Base-by-base conservation (phyloP, 1,140 invertebrate species). In the Calliphora vicina region DNA sequence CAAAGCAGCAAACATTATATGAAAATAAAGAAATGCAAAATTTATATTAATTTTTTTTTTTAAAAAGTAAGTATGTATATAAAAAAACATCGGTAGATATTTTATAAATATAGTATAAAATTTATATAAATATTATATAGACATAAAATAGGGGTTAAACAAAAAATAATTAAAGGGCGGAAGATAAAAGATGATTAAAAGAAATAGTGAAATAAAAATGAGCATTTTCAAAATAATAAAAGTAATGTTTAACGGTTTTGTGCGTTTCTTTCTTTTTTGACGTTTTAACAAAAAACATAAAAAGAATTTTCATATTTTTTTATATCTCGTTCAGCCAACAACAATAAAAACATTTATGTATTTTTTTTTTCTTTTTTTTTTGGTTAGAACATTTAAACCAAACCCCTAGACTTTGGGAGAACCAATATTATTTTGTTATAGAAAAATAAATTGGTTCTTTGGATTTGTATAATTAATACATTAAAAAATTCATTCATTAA, bases 71-170 rank as follows among this genome's bases (percentile, higher is more conserved):
- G 20, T 81, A 80, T 71, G n/a, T 80, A 83, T 57, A 67, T 67
- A 57, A 57, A 72, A 83, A 83, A 80, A 83, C 26, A 82, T 90
- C 88, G 88, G 88, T 90, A 90, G 88, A 90, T 88, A 90, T 90
- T 90, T 90, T 88, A 88, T 87, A 85, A 74, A 26, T 74, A 82
- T 83, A 67, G 8, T 25, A 82, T 25, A 25, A n/a, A 20, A 23
- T 67, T 29, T 76, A 50, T 20, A 67, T 67, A 67, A 23, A 67
- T 67, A n/a, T n/a, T n/a, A n/a, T n/a, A 67, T 67, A 67, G 6
- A 67, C 5, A 67, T 29, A 23, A 73, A 45, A 73, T 42, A 35
- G 15, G 42, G 1, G 42, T 27, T 43, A 12, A 71, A 20, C n/a
- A 71, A 13, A 35, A 23, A 45, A 83, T 13, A 61, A 29, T 12